Evolutionary conservation across 2,888 invertebrate species (phyloP).

Genomic region (Mythimna impura): DNA sequence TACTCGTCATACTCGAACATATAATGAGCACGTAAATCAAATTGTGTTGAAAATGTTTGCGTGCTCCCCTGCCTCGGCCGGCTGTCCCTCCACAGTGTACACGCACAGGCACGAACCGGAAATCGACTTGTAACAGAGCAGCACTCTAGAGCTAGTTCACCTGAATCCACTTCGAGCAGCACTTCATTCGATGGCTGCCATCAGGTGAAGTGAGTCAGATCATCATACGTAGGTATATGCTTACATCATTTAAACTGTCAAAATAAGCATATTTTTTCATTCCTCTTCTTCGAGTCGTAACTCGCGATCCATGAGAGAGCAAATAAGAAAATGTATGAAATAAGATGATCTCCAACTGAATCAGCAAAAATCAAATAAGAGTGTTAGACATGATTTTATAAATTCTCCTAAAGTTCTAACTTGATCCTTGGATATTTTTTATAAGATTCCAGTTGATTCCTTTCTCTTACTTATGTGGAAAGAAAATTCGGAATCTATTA

Average conservation of each 20-base stretch:
- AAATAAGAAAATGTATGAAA: not conserved
- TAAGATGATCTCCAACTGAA: not conserved
- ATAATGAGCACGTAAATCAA: conserved; percentile 31
- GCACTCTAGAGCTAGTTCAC: not conserved
- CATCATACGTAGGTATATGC: too few relatives aligned
- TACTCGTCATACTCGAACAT: conserved; percentile 6
- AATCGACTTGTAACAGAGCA: not conserved
- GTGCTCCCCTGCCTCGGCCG: not conserved
- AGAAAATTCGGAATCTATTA: not conserved
- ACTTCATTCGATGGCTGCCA: not conserved
- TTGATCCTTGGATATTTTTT: not conserved
- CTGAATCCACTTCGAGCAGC: not conserved
- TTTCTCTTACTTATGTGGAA: too few relatives aligned
- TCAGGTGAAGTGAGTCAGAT: not conserved
- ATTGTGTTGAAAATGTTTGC: conserved; percentile 42
- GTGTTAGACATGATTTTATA: not conserved
- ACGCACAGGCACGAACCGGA: conserved; percentile 5
- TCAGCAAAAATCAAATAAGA: conserved; percentile 8
- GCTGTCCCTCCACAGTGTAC: not conserved
- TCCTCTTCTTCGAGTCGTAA: not conserved
- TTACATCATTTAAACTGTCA: not conserved
- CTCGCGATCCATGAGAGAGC: not conserved
- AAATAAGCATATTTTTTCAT: too few relatives aligned
- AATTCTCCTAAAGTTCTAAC: not conserved
- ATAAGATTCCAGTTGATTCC: not conserved